phyloP scores from a whole-genome alignment of 2,113 vertebrate genomes.

The Uropsilus gracilis region DNA sequence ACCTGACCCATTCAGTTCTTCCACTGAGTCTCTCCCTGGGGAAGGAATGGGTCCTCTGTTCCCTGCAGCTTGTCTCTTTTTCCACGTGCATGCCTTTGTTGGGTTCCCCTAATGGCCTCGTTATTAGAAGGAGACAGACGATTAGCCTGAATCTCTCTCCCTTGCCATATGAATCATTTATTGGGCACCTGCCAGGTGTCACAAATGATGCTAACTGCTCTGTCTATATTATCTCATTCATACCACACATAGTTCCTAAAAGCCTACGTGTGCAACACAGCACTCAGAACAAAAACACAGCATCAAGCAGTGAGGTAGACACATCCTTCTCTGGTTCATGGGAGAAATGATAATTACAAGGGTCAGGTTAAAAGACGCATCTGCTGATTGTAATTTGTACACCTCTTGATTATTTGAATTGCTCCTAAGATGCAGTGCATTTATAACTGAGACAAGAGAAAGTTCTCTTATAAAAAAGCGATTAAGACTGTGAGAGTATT shows the following conservation, averaged over 20 bases:
- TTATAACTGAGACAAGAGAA: neutral
- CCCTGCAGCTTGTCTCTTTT: neutral
- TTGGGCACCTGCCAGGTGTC: conserved; percentile 60
- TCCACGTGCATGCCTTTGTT: neutral
- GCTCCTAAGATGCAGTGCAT: neutral
- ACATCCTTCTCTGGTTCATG: neutral
- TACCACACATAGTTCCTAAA: conserved; percentile 12
- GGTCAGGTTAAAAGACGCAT: neutral
- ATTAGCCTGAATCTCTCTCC: conserved; percentile 46
- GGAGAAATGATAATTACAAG: neutral
- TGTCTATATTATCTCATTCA: conserved; percentile 3
- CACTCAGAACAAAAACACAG: neutral
- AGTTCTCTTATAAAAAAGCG: neutral
- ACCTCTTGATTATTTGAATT: neutral
- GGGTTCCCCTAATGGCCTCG: neutral
- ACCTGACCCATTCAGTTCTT: neutral
- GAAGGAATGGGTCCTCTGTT: neutral
- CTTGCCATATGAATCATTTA: conserved; percentile 32
- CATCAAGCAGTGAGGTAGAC: neutral
- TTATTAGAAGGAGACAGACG: conserved; percentile 5
- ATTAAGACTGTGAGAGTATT: neutral
- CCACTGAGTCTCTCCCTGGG: neutral
- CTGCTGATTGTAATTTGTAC: neutral
- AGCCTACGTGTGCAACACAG: neutral
- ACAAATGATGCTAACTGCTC: conserved; percentile 17